These are phyloP conservation scores for Mastomys natalensis DNA, from an alignment of 2,113 vertebrate species.

Conservation along the genomic window DNA sequence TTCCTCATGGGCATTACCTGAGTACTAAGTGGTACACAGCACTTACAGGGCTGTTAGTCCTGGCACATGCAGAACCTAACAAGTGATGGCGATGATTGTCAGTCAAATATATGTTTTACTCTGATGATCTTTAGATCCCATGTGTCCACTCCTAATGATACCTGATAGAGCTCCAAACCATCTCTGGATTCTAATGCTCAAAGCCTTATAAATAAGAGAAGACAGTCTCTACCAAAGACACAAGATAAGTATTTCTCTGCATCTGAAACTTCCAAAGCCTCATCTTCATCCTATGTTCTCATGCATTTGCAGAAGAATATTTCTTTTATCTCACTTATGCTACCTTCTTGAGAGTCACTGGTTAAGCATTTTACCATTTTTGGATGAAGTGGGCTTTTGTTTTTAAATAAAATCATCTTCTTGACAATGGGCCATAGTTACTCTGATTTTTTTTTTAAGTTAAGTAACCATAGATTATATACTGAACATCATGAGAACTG, in stretches of 20 bases:
- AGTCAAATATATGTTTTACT: constrained; percentile 3
- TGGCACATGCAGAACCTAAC: neutral
- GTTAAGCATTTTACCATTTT: neutral
- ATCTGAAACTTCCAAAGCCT: neutral
- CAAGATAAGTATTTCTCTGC: neutral
- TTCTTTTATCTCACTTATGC: neutral
- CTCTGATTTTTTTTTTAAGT: neutral
- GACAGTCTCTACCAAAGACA: neutral
- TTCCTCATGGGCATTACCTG: neutral
- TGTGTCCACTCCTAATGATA: neutral
- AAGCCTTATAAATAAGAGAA: neutral
- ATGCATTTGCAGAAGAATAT: neutral
- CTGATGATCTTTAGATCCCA: neutral
- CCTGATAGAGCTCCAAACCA: neutral
- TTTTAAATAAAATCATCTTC: neutral
- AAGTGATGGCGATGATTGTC: neutral
- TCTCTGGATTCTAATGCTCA: neutral
- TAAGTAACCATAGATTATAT: neutral
- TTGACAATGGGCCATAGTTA: neutral
- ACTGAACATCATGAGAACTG: neutral
- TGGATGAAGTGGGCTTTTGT: neutral
- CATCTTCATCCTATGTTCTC: neutral
- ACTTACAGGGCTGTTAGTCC: neutral
- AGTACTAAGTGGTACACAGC: neutral
- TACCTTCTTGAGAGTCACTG: neutral